These are phyloP conservation scores for human (Homo sapiens) DNA, from an alignment of 2,113 vertebrate genomes.

Conservation along the genomic window GRCh38 chr6:132021501-132022000, in stretches of 20 bases:
- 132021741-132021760: slow-evolving; percentile 83
- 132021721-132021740: slow-evolving; percentile 82
- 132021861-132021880: slow-evolving; percentile 41
- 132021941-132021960: slow-evolving; percentile 62
- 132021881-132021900: neutral
- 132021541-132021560: neutral
- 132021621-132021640: slow-evolving; percentile 66
- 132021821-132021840: slow-evolving; percentile 53
- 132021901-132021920: slow-evolving; percentile 61
- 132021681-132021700: slow-evolving; percentile 65
- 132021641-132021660: slow-evolving; percentile 80
- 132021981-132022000: slow-evolving; percentile 12
- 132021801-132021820: slow-evolving; percentile 42
- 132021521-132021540: too few relatives aligned
- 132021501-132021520: too few relatives aligned
- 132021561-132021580: neutral
- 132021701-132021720: slow-evolving; percentile 60
- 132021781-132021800: slow-evolving; percentile 77
- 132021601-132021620: slow-evolving; percentile 74
- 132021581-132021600: neutral
- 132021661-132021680: slow-evolving; percentile 80
- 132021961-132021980: slow-evolving; percentile 26
- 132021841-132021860: slow-evolving; percentile 45
- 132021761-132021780: slow-evolving; percentile 82
- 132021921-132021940: slow-evolving; percentile 56